These are phyloP conservation scores for Campopleginae sp. DNA, from an alignment of 2,888 invertebrate genomes.

Conservation along the genomic window DNA sequence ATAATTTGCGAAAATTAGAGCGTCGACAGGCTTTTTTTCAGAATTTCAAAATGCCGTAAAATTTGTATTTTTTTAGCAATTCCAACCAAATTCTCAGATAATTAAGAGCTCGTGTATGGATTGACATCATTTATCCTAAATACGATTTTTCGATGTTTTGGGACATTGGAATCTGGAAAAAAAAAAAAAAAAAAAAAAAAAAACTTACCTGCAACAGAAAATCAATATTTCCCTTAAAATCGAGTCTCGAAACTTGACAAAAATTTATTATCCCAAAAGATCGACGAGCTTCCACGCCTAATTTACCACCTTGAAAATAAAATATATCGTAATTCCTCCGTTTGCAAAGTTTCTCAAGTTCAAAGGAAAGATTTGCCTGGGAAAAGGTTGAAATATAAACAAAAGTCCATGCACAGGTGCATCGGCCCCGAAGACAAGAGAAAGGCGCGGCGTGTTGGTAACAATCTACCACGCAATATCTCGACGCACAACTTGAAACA, in stretches of 20 bases:
- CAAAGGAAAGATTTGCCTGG: not conserved
- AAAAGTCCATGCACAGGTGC: conserved; percentile 31
- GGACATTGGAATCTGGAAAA: too few species aligned
- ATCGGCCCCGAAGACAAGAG: conserved; percentile 8
- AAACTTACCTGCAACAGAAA: conserved; percentile 58
- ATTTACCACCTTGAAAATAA: not conserved
- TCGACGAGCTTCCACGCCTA: not conserved
- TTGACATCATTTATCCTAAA: too few species aligned
- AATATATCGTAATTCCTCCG: not conserved
- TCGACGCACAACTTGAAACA: conserved; percentile 63
- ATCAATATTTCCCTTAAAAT: conserved; percentile 13
- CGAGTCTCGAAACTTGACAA: too few species aligned
- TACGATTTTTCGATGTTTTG: too few species aligned
- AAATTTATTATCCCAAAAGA: not conserved
- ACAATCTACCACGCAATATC: conserved; percentile 66
- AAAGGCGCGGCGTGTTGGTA: conserved; percentile 24
- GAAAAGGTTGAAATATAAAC: conserved; percentile 52
- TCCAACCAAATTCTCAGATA: too few species aligned
- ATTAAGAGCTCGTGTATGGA: too few species aligned
- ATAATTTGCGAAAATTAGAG: too few species aligned
- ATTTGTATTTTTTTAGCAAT: too few species aligned
- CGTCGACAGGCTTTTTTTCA: too few species aligned
- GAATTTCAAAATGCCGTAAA: too few species aligned
- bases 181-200: conserved; percentile 33
- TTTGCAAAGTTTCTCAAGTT: not conserved